phyloP scores from a whole-genome alignment of 2,888 invertebrate species.

The Pachydiplax longipennis region DNA sequence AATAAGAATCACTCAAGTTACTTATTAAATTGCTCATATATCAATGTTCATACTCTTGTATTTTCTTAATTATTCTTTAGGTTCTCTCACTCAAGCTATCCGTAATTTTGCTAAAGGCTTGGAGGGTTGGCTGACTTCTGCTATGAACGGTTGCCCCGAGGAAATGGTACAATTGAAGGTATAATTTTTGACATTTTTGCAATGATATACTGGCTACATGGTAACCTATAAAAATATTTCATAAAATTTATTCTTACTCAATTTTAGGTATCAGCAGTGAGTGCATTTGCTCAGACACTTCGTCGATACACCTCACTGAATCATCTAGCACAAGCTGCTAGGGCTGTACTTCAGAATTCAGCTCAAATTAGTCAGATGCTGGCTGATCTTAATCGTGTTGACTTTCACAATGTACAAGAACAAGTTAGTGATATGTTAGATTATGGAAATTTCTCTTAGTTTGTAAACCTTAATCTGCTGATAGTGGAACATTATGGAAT shows the following conservation, averaged over 20 bases:
- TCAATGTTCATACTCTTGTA: not conserved
- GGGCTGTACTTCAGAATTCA: slow-evolving; percentile 94
- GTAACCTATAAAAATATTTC: not conserved
- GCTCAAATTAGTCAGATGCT: slow-evolving; percentile 97
- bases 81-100: slow-evolving; percentile 89
- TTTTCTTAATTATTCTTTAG: slow-evolving; percentile 56
- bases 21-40: not conserved
- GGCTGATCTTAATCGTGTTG: slow-evolving; percentile 94
- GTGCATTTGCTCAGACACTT: slow-evolving; percentile 92
- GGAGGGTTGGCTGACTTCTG: slow-evolving; percentile 84
- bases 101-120: slow-evolving; percentile 92
- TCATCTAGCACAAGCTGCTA: slow-evolving; percentile 94
- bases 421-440: slow-evolving; percentile 64
- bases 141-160: slow-evolving; percentile 83
- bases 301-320: slow-evolving; percentile 96
- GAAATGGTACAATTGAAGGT: slow-evolving; percentile 84
- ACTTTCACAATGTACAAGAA: slow-evolving; percentile 93
- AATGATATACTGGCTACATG: too few species aligned
- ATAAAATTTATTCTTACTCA: slow-evolving; percentile 31
- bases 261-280: slow-evolving; percentile 74
- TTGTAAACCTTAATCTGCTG: too few species aligned
- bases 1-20: not conserved
- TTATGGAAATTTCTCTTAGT: not conserved
- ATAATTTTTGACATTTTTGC: not conserved
- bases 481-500: too few species aligned